phyloP scores from a whole-genome alignment of 2,797 vertebrate genomes.

The Clarias pachynema region DNA sequence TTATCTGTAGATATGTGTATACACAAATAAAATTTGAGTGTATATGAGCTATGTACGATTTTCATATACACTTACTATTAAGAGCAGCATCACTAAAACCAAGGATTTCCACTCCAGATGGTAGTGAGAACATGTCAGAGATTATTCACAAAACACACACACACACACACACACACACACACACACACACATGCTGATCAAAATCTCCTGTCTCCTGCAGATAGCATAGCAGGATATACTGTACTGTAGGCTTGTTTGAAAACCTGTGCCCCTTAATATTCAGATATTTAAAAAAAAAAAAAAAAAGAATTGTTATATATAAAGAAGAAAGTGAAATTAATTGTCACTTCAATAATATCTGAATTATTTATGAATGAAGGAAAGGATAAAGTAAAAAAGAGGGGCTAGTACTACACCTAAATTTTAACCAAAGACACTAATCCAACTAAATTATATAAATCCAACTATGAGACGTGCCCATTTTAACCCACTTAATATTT shows the following conservation, averaged over 20 bases:
- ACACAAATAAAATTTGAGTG: neutral
- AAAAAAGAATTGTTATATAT: neutral
- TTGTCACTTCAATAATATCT: no score
- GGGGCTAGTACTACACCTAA: neutral
- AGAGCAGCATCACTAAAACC: neutral
- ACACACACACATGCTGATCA: constrained; percentile 20
- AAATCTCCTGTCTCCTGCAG: constrained; percentile 15
- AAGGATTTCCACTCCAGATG: constrained; percentile 47
- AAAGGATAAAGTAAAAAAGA: neutral
- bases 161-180: constrained; percentile 24
- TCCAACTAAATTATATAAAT: neutral
- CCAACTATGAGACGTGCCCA: neutral
- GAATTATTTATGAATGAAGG: neutral
- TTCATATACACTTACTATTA: neutral
- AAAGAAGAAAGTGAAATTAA: no score
- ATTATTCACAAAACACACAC: constrained; percentile 38
- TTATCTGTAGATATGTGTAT: no score
- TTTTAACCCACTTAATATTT: no score
- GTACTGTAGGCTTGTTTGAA: neutral
- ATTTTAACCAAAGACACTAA: neutral
- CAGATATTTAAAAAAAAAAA: neutral
- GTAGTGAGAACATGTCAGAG: constrained; percentile 26
- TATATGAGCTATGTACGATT: neutral
- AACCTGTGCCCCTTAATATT: neutral
- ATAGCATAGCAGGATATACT: neutral